phyloP scores from a whole-genome alignment of 2,888 invertebrate species.

The Eupithecia subumbrata region DNA sequence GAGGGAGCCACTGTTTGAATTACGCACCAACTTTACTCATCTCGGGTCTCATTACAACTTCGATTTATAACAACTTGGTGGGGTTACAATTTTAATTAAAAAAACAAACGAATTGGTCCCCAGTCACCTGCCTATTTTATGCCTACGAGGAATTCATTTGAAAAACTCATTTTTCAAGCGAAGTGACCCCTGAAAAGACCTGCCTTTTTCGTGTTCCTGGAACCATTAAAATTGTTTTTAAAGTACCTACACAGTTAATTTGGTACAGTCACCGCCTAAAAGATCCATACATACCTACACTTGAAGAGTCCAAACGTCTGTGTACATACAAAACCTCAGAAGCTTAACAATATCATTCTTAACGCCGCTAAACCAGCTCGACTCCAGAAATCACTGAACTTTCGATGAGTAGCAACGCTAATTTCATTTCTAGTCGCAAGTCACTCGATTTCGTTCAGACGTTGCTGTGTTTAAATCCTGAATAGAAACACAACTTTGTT shows the following conservation, averaged over 20 bases:
- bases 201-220: not conserved
- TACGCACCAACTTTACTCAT: constrained; percentile 48
- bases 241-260: not conserved
- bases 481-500: not conserved
- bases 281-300: not conserved
- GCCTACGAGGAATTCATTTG: constrained; percentile 17
- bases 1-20: constrained; percentile 42
- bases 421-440: not conserved
- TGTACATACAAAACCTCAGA: not conserved
- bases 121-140: constrained; percentile 9
- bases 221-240: not conserved
- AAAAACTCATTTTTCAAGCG: not conserved
- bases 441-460: not conserved
- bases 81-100: constrained; percentile 30
- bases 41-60: constrained; percentile 38
- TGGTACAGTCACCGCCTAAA: not conserved
- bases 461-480: not conserved
- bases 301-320: not conserved
- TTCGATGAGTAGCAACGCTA: not conserved
- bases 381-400: not conserved
- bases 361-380: not conserved
- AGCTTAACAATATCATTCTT: not conserved
- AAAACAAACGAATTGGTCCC: constrained; percentile 13
- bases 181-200: not conserved
- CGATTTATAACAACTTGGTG: constrained; percentile 21